Conservation (phyloP, 2,888 invertebrate genomes). For the Volucella zonaria region DNA sequence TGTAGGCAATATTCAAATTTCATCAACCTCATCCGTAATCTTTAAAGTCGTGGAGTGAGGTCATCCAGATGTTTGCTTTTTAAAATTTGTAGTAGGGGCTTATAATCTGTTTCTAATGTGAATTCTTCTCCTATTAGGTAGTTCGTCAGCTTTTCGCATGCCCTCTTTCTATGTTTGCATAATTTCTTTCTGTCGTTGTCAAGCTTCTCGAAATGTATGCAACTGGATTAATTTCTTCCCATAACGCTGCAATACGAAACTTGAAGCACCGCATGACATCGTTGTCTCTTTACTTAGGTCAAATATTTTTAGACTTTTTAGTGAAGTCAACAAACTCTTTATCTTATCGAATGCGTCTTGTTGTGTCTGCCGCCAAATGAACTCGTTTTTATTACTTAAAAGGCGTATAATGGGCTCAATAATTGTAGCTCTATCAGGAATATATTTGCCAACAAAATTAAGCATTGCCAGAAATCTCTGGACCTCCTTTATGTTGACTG, state of each 20-base stretch:
- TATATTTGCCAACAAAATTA: not conserved
- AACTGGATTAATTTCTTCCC: too few species aligned
- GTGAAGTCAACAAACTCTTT: slow-evolving; percentile 3
- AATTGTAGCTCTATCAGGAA: not conserved
- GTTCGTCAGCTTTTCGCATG: too few species aligned
- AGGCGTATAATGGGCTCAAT: not conserved
- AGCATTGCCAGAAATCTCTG: not conserved
- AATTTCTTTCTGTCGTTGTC: too few species aligned
- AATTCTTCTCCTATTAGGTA: too few species aligned
- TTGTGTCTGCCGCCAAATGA: not conserved
- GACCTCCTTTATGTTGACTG: not conserved
- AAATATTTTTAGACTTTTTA: slow-evolving; percentile 4
- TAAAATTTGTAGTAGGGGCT: too few species aligned
- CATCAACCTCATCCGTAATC: not conserved
- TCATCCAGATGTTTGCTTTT: too few species aligned
- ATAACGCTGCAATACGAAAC: not conserved
- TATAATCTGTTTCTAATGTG: too few species aligned
- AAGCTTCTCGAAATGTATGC: too few species aligned
- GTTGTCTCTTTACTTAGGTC: not conserved
- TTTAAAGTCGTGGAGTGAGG: too few species aligned
- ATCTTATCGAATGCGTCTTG: slow-evolving; percentile 6
- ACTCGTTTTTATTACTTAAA: not conserved
- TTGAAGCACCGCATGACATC: not conserved
- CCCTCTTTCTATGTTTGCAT: too few species aligned
- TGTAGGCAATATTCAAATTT: not conserved